These are phyloP conservation scores for Drosophila orosa DNA, from an alignment of 1,140 invertebrate species.

Conservation along the genomic window DNA sequence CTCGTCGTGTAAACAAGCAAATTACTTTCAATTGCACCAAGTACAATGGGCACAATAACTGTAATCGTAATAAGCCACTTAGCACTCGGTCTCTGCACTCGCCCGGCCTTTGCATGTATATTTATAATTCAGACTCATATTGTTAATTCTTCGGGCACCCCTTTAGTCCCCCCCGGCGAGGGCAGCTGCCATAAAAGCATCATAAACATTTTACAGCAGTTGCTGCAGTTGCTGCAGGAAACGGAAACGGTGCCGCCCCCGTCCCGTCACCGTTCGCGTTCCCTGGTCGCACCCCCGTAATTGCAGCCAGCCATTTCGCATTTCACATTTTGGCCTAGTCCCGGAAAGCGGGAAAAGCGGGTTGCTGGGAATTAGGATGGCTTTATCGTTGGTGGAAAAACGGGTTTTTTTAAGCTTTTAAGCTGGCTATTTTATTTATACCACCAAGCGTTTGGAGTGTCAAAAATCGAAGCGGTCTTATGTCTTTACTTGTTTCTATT, in stretches of 20 bases:
- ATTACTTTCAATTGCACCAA: constrained; percentile 37
- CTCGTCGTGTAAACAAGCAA: constrained; percentile 47
- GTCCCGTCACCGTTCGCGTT: no score
- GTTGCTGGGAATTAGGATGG: constrained; percentile 23
- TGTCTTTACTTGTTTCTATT: neutral
- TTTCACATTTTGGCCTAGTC: constrained; percentile 54
- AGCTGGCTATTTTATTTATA: constrained; percentile 6
- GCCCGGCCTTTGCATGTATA: constrained; percentile 57
- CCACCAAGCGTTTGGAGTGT: neutral
- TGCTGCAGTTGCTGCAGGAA: constrained; percentile 75
- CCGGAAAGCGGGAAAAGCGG: constrained; percentile 12
- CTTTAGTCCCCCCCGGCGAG: constrained; percentile 14
- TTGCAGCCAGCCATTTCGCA: constrained; percentile 56
- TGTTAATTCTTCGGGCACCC: constrained; percentile 65
- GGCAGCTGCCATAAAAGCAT: constrained; percentile 71
- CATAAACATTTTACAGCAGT: constrained; percentile 81
- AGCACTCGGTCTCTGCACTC: constrained; percentile 54
- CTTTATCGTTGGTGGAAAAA: constrained; percentile 25
- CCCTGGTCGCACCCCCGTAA: constrained; percentile 33
- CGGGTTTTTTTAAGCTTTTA: constrained; percentile 35
- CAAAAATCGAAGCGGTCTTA: neutral
- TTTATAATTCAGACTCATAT: constrained; percentile 73
- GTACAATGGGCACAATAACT: constrained; percentile 59
- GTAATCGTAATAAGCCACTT: constrained; percentile 76
- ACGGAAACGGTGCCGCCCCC: constrained; percentile 35